phyloP scores from a whole-genome alignment of 2,113 vertebrate species.

The Cavia porcellus region DNA sequence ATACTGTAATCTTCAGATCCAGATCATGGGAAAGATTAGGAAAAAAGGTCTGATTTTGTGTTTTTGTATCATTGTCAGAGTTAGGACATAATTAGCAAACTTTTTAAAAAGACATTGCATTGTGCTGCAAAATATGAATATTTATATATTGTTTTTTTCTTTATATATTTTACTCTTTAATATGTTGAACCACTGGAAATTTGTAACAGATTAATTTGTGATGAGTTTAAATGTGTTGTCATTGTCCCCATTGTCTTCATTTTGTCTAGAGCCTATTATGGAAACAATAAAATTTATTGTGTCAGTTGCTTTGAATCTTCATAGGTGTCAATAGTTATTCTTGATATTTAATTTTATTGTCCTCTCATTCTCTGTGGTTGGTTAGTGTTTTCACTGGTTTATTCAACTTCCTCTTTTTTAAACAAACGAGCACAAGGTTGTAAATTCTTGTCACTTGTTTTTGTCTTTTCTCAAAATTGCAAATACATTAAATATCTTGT shows the following conservation, averaged over 20 bases:
- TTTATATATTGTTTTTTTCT: constrained; percentile 87
- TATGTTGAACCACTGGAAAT: constrained; percentile 87
- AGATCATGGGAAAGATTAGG: constrained; percentile 67
- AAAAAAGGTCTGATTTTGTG: constrained; percentile 63
- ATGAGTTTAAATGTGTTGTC: constrained; percentile 84
- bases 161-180: constrained; percentile 80
- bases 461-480: constrained; percentile 41
- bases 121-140: constrained; percentile 81
- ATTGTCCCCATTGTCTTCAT: constrained; percentile 82
- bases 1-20: constrained; percentile 75
- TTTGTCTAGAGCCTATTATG: constrained; percentile 85
- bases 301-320: constrained; percentile 84
- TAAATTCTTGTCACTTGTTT: constrained; percentile 33
- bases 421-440: not conserved
- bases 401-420: not conserved
- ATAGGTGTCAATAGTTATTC: constrained; percentile 71
- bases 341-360: constrained; percentile 53
- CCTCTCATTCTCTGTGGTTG: constrained; percentile 37
- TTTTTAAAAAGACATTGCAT: constrained; percentile 72
- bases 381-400: constrained; percentile 53
- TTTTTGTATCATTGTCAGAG: constrained; percentile 77
- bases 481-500: not conserved
- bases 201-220: constrained; percentile 87
- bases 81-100: constrained; percentile 73
- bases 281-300: constrained; percentile 87